Evolutionary conservation across 2,113 vertebrate genomes (phyloP).

Genomic region (Mellivora capensis): DNA sequence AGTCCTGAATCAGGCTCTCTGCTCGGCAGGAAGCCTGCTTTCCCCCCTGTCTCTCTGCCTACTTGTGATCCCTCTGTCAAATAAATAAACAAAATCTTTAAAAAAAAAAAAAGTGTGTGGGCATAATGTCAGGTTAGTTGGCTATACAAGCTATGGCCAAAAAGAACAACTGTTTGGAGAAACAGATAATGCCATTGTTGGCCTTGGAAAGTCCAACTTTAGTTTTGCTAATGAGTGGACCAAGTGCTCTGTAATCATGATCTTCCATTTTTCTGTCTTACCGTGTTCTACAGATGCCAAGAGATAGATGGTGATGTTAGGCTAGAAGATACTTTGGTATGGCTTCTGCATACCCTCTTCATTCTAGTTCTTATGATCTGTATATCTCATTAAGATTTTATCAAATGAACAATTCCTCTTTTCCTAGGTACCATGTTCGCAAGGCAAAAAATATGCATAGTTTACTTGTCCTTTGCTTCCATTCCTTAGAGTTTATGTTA

Average conservation of each 20-base stretch:
- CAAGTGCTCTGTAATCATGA: background rate
- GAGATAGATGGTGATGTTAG: background rate
- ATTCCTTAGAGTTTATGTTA: background rate
- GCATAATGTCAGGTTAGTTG: background rate
- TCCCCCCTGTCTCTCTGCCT: too few species aligned
- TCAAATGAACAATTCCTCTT: background rate
- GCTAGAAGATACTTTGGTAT: background rate
- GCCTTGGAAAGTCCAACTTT: constrained; percentile 7
- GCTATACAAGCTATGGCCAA: background rate
- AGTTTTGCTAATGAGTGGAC: constrained; percentile 10
- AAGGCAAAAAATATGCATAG: background rate
- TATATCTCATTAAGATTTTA: constrained; percentile 2
- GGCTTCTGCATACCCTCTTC: background rate
- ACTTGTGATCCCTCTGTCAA: too few species aligned
- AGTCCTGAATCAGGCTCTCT: too few species aligned
- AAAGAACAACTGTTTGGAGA: background rate
- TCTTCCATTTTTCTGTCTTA: background rate
- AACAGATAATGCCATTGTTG: background rate
- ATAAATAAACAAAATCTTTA: too few species aligned
- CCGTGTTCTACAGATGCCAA: background rate
- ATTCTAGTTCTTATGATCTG: background rate
- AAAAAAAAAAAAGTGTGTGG: constrained; percentile 9
- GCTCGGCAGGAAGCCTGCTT: too few species aligned
- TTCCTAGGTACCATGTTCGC: background rate
- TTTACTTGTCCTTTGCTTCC: background rate